These are phyloP conservation scores for Drosophila paramelanica DNA, from an alignment of 2,888 invertebrate species.

Conservation along the genomic window DNA sequence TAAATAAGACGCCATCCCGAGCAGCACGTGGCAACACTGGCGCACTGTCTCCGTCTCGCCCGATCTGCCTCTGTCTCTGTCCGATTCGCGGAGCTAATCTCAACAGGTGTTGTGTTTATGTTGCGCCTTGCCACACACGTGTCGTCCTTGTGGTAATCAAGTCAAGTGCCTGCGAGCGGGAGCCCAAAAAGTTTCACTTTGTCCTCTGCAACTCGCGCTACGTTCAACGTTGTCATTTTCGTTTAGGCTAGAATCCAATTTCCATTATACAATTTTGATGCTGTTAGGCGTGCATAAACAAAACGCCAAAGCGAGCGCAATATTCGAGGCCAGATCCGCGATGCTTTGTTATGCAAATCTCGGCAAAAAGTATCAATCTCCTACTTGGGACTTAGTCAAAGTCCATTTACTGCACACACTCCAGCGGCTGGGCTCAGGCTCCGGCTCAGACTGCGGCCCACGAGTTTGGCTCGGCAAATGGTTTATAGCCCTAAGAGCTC, in stretches of 20 bases:
- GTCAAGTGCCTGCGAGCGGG: constrained; percentile 59
- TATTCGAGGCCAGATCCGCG: constrained; percentile 24
- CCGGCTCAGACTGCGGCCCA: not conserved
- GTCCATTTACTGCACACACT: constrained; percentile 49
- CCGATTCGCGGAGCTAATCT: constrained; percentile 32
- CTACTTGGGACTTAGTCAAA: constrained; percentile 48
- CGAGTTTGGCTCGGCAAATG: constrained; percentile 3
- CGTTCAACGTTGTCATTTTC: constrained; percentile 34
- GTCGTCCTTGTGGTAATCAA: constrained; percentile 62
- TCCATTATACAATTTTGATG: constrained; percentile 78
- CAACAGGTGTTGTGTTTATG: constrained; percentile 65
- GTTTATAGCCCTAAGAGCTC: constrained; percentile 37
- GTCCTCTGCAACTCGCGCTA: constrained; percentile 5
- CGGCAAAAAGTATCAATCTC: constrained; percentile 56
- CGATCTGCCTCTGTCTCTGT: not conserved
- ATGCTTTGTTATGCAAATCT: constrained; percentile 74
- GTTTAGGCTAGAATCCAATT: constrained; percentile 68
- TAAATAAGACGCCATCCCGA: constrained; percentile 60
- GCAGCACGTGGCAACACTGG: constrained; percentile 25
- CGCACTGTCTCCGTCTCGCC: not conserved
- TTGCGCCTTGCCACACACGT: constrained; percentile 61
- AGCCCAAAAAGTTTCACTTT: constrained; percentile 42
- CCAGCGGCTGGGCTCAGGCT: not conserved
- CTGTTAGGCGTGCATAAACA: constrained; percentile 69
- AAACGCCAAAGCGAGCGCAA: constrained; percentile 23